Conservation (phyloP, 2,888 invertebrate species). For the Drosophila helvetica region DNA sequence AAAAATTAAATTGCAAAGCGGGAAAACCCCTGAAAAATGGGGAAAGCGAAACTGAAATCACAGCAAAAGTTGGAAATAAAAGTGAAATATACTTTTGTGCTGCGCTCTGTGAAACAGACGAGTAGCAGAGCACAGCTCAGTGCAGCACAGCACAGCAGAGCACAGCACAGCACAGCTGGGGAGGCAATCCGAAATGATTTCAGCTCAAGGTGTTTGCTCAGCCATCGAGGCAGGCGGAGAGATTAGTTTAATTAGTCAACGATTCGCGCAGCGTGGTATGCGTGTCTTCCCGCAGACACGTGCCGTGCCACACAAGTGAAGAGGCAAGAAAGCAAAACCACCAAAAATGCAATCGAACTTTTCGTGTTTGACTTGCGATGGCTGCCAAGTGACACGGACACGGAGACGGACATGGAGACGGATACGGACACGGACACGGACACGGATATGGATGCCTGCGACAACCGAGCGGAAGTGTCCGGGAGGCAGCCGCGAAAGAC, state of each 20-base stretch:
- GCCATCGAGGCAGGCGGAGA: slow-evolving; percentile 39
- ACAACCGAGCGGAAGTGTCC: slow-evolving; percentile 27
- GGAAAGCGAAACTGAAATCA: slow-evolving; percentile 39
- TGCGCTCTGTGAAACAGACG: slow-evolving; percentile 46
- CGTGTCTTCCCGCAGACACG: slow-evolving; percentile 41
- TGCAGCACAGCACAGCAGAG: slow-evolving; percentile 3
- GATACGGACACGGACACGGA: not conserved
- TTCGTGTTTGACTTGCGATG: slow-evolving; percentile 41
- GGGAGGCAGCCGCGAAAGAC: slow-evolving; percentile 2
- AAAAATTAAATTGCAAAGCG: slow-evolving; percentile 70
- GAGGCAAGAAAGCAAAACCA: slow-evolving; percentile 11
- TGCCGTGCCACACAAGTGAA: slow-evolving; percentile 47
- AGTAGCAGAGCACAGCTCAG: not conserved
- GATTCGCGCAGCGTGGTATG: slow-evolving; percentile 32
- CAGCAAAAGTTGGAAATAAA: slow-evolving; percentile 40
- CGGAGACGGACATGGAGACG: slow-evolving; percentile 9
- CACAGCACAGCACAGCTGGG: slow-evolving; percentile 2
- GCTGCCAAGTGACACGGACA: slow-evolving; percentile 14
- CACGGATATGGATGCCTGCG: slow-evolving; percentile 27
- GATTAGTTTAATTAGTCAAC: slow-evolving; percentile 66
- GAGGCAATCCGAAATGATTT: slow-evolving; percentile 42
- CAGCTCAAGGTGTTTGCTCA: slow-evolving; percentile 44
- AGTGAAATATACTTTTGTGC: slow-evolving; percentile 32
- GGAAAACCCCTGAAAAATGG: slow-evolving; percentile 36
- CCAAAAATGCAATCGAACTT: slow-evolving; percentile 47